Evolutionary conservation across 2,797 vertebrate genomes (phyloP).

Genomic region (Micromesistius poutassou): DNA sequence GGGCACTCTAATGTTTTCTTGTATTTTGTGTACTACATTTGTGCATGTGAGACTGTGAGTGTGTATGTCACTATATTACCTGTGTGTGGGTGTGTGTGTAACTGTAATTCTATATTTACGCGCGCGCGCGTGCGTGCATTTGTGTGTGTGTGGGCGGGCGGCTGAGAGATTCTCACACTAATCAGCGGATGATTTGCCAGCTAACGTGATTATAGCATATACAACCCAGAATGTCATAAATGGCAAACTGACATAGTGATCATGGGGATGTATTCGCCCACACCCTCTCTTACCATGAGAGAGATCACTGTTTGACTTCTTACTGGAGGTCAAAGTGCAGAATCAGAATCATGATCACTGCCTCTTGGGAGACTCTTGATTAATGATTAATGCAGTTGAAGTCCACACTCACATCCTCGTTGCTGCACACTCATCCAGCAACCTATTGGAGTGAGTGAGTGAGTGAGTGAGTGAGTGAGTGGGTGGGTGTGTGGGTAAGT

Average conservation of each 20-base stretch:
- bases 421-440: not conserved
- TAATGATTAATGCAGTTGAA: not conserved
- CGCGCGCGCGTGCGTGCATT: not conserved
- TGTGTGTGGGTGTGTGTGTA: not conserved
- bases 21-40: no score
- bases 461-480: no score
- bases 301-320: not conserved
- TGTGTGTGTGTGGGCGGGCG: constrained; percentile 1
- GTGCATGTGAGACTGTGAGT: no score
- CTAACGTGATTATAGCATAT: constrained; percentile 31
- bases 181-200: constrained; percentile 30
- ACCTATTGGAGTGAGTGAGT: not conserved
- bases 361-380: not conserved
- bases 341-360: constrained; percentile 1
- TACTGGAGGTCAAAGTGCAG: not conserved
- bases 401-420: no score
- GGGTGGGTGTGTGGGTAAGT: no score
- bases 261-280: not conserved
- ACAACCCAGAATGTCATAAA: not conserved
- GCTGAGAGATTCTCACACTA: constrained; percentile 6
- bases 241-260: not conserved
- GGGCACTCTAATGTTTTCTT: no score
- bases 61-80: no score
- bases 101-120: not conserved
- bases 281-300: not conserved